Conservation (phyloP, 2,888 invertebrate species). For the Anthophora plumipes region DNA sequence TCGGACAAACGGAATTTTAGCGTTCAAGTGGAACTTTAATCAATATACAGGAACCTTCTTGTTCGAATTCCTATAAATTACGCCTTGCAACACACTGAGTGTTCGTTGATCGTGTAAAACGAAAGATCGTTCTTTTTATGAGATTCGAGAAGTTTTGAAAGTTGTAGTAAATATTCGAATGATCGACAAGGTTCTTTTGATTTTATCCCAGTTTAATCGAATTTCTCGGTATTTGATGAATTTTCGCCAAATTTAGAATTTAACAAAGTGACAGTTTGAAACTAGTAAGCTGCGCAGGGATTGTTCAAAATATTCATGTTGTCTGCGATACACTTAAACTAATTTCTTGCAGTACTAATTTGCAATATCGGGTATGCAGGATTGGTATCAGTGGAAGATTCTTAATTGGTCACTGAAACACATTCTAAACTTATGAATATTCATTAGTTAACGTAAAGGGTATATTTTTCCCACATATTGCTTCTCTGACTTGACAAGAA, state of each 20-base stretch:
- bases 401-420: too few species aligned
- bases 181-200: not conserved
- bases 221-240: not conserved
- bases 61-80: conserved; percentile 47
- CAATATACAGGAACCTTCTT: conserved; percentile 36
- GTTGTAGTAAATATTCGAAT: not conserved
- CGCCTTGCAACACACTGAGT: conserved; percentile 26
- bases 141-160: not conserved
- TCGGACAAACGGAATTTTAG: not conserved
- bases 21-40: conserved; percentile 18
- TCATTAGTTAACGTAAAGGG: too few species aligned
- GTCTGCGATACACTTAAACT: too few species aligned
- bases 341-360: too few species aligned
- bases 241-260: not conserved
- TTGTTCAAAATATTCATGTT: too few species aligned
- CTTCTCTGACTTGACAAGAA: too few species aligned
- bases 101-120: conserved; percentile 12
- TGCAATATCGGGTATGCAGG: too few species aligned
- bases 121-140: conserved; percentile 6
- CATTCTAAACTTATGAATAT: too few species aligned
- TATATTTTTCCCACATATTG: too few species aligned
- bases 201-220: not conserved
- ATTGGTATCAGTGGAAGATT: too few species aligned
- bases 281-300: too few species aligned
- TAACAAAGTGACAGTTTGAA: too few species aligned